Evolutionary conservation across 2,797 vertebrate species (phyloP).

Genomic region (Neoniphon sammara): DNA sequence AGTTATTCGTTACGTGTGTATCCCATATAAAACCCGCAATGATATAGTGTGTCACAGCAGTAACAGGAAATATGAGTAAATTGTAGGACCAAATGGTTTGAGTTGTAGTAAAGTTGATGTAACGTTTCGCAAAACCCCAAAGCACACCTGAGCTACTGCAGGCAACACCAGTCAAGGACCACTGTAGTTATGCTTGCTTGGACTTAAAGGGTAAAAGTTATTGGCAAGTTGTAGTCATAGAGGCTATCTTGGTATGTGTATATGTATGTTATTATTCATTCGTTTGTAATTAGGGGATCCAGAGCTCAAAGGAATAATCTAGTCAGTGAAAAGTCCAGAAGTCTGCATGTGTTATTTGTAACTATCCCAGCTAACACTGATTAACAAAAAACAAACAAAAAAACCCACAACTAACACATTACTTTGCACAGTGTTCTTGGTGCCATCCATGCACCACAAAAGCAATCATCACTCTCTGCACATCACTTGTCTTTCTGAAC

Average conservation of each 20-base stretch:
- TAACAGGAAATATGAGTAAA: neutral
- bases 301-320: too few species aligned
- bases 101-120: neutral
- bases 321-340: too few species aligned
- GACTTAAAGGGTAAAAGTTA: neutral
- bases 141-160: conserved; percentile 1
- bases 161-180: neutral
- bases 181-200: neutral
- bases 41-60: neutral
- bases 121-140: neutral
- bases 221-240: neutral
- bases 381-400: too few species aligned
- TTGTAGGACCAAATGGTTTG: neutral
- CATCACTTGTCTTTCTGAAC: neutral
- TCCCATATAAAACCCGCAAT: neutral
- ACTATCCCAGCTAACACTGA: too few species aligned
- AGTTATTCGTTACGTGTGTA: neutral
- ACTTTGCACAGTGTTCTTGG: too few species aligned
- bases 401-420: too few species aligned
- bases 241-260: too few species aligned
- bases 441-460: too few species aligned
- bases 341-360: too few species aligned
- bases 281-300: neutral
- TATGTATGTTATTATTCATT: too few species aligned
- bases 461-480: neutral